Percentiles rank a stretch among this genome's conserved stretches.
Evolutionary conservation across 2,797 vertebrate genomes (phyloP).

Genomic region (Cuniculus paca): DNA sequence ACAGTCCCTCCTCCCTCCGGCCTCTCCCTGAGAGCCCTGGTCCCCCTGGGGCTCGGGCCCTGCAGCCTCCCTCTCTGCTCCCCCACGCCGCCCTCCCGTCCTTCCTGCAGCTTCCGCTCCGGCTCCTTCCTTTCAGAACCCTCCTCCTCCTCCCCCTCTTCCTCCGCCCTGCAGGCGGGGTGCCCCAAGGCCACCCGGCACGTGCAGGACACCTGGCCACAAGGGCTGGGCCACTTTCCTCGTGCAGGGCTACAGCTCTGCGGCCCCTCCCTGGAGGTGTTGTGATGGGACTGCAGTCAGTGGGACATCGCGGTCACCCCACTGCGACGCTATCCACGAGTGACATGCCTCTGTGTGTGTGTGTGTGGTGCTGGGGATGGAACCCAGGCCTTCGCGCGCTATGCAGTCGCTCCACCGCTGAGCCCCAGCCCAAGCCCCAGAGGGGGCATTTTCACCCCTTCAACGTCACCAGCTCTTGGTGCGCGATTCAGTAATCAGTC

Average conservation of each 20-base stretch:
- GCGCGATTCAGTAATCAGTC: not conserved
- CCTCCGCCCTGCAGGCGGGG: not conserved
- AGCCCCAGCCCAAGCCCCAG: not conserved
- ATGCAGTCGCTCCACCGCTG: not conserved
- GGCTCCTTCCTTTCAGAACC: not conserved
- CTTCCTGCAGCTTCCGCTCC: not conserved
- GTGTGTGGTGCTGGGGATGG: not conserved
- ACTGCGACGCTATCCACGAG: no score
- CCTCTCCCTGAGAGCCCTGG: no score
- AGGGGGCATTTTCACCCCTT: not conserved
- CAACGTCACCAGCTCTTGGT: not conserved
- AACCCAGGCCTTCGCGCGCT: not conserved
- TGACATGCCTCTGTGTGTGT: not conserved
- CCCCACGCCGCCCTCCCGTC: not conserved
- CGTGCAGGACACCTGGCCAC: not conserved
- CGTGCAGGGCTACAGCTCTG: accelerated
- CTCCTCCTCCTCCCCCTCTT: not conserved
- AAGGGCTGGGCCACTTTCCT: not conserved
- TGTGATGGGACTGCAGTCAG: not conserved
- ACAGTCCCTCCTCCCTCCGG: no score
- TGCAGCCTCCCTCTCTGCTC: not conserved
- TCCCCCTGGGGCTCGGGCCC: no score
- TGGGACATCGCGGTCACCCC: not conserved
- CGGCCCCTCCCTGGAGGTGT: not conserved
- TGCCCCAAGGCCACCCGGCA: not conserved